Conservation (phyloP, 1,140 invertebrate species). For the Agrilus planipennis region DNA sequence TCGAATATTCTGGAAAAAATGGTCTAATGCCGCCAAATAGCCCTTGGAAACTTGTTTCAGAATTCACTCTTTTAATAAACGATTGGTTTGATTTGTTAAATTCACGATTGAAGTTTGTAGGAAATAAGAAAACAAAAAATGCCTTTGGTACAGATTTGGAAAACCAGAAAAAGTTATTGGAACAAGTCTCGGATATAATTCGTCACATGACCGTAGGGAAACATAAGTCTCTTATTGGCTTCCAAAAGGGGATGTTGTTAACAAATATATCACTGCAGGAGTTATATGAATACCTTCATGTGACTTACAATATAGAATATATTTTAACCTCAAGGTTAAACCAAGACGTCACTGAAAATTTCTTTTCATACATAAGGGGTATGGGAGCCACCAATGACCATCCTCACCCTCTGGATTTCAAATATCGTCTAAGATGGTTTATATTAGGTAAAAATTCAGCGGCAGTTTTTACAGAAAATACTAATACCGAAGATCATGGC, state of each 20-base stretch:
- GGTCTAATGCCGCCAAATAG: not conserved
- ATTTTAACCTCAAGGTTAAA: conserved; percentile 16
- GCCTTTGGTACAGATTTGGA: conserved; percentile 8
- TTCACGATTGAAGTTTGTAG: not conserved
- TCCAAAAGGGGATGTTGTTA: conserved; percentile 9
- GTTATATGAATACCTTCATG: not conserved
- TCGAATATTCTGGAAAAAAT: conserved; percentile 4
- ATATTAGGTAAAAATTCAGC: conserved; percentile 18
- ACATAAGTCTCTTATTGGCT: conserved; percentile 2
- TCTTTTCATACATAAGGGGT: conserved; percentile 19
- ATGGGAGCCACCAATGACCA: conserved; percentile 21
- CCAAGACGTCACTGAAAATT: conserved; percentile 21
- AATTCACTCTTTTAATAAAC: conserved; percentile 4
- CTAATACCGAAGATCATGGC: conserved; percentile 10
- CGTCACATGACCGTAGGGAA: not conserved
- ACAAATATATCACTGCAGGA: conserved; percentile 8
- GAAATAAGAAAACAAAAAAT: not conserved
- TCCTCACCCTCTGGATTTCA: conserved; percentile 15
- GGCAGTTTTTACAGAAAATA: conserved; percentile 14
- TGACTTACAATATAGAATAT: conserved; percentile 4
- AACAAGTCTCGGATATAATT: conserved; percentile 1
- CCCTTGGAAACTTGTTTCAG: not conserved
- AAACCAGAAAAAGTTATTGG: conserved; percentile 5
- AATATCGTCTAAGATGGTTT: conserved; percentile 16
- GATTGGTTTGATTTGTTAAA: conserved; percentile 9